Percentiles rank a stretch among this genome's conserved stretches.
Conservation (phyloP, 2,888 invertebrate genomes). For the Cepaea hortensis region DNA sequence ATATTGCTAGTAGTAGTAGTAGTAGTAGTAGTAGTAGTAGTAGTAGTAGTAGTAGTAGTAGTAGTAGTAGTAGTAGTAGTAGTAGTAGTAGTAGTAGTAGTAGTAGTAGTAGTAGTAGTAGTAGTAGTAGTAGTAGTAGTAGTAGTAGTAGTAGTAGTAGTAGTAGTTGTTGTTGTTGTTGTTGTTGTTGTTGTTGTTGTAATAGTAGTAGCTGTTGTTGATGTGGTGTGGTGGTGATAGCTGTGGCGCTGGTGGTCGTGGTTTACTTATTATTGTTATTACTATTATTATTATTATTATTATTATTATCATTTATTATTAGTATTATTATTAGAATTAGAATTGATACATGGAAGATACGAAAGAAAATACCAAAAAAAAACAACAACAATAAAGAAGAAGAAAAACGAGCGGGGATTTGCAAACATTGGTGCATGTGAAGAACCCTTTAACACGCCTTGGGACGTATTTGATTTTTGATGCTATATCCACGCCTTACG, state of each 20-base stretch:
- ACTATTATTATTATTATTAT: not conserved
- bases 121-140: not conserved
- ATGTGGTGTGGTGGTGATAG: not conserved
- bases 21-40: conserved; percentile 32
- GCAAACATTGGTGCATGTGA: too few species aligned
- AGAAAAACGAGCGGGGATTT: too few species aligned
- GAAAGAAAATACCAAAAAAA: too few species aligned
- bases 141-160: conserved; percentile 3
- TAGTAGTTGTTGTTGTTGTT: not conserved
- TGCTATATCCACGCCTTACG: too few species aligned
- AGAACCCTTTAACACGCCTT: too few species aligned
- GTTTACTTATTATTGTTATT: not conserved
- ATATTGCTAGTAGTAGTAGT: conserved; percentile 31
- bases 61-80: conserved; percentile 27
- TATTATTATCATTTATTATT: not conserved
- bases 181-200: not conserved
- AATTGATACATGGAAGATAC: too few species aligned
- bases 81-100: conserved; percentile 29
- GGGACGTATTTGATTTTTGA: too few species aligned
- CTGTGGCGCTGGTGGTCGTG: not conserved
- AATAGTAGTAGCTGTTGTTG: not conserved
- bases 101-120: conserved; percentile 13
- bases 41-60: conserved; percentile 33
- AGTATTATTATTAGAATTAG: too few species aligned
- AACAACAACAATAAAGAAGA: too few species aligned